phyloP scores from a whole-genome alignment of 2,113 vertebrate species.

The Oreotrochilus melanogaster region DNA sequence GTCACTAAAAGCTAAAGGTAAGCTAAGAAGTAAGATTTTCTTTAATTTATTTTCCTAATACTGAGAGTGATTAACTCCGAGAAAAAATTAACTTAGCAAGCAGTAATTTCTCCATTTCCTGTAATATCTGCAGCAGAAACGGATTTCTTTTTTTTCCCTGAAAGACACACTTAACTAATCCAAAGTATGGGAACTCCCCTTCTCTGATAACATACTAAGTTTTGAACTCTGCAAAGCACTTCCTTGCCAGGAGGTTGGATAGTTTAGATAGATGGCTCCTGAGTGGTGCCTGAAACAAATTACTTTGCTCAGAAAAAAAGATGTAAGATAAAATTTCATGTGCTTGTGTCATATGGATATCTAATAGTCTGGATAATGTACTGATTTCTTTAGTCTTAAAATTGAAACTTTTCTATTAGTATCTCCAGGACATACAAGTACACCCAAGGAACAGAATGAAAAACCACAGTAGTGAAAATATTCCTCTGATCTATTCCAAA shows the following conservation, averaged over 20 bases:
- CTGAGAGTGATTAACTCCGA: background rate
- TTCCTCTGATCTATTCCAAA: background rate
- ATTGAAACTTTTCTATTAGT: background rate
- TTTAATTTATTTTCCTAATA: background rate
- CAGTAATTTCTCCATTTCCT: background rate
- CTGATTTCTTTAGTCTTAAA: background rate
- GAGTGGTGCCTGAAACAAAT: background rate
- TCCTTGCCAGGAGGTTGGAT: background rate
- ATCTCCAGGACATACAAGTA: background rate
- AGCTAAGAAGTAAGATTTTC: background rate
- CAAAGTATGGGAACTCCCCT: background rate
- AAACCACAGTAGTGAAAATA: background rate
- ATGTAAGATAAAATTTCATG: background rate
- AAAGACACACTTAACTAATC: background rate
- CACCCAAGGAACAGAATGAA: background rate
- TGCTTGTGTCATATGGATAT: background rate
- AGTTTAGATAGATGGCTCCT: background rate
- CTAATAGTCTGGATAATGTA: background rate
- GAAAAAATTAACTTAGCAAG: background rate
- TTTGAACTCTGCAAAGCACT: background rate
- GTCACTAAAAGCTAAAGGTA: background rate
- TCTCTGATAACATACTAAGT: background rate
- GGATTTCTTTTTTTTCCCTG: background rate
- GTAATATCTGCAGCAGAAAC: background rate
- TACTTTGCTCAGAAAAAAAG: background rate